phyloP scores from a whole-genome alignment of 2,797 vertebrate genomes.

The Gouania willdenowi region DNA sequence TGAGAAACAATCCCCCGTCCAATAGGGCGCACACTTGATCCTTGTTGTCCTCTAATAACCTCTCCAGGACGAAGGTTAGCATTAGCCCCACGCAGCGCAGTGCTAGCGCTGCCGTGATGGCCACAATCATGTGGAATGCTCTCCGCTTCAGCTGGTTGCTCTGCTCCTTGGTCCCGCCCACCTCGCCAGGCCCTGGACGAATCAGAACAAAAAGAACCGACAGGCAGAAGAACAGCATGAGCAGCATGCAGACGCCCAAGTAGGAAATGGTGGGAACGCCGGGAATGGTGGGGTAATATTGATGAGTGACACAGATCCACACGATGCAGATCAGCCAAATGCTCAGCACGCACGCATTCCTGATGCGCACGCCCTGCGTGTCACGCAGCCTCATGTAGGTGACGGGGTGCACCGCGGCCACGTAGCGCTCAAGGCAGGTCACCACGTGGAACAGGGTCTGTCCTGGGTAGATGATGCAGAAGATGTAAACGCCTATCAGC shows the following conservation, averaged over 20 bases:
- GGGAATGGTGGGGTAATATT: too few relatives aligned
- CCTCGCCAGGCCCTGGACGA: neutral
- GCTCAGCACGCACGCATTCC: neutral
- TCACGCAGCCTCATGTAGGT: neutral
- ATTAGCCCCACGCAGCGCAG: neutral
- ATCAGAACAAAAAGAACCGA: constrained; percentile 10
- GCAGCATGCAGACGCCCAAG: neutral
- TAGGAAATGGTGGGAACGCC: too few relatives aligned
- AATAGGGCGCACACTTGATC: too few relatives aligned
- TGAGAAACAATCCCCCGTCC: too few relatives aligned
- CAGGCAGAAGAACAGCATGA: neutral
- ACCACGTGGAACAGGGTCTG: neutral
- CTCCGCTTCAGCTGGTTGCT: constrained; percentile 9
- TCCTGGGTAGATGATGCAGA: neutral
- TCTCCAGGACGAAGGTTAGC: too few relatives aligned
- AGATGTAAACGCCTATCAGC: neutral
- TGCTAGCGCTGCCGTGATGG: neutral
- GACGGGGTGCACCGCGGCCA: neutral
- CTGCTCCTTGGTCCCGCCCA: neutral
- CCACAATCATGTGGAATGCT: constrained; percentile 4
- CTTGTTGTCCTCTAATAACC: too few relatives aligned
- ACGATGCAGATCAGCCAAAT: neutral
- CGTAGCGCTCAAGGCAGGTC: neutral
- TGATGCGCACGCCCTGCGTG: neutral
- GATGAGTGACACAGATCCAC: too few relatives aligned